Evolutionary conservation across 2,888 invertebrate genomes (phyloP).

Genomic region (Noctua fimbriata): DNA sequence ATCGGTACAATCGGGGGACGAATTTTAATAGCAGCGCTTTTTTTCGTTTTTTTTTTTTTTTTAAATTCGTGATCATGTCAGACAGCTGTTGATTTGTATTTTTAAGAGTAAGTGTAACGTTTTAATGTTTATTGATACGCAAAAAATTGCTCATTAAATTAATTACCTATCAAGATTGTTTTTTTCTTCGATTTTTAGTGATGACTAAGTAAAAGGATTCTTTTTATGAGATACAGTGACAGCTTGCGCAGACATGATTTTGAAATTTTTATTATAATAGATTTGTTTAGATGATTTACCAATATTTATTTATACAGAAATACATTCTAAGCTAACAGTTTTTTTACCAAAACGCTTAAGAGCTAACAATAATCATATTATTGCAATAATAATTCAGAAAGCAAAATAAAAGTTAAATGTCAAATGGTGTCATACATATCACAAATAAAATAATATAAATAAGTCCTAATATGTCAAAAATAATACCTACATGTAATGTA

Average conservation of each 20-base stretch:
- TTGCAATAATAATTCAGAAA: no score
- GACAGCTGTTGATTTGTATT: slow-evolving; percentile 76
- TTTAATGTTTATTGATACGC: neutral
- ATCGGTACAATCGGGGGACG: slow-evolving; percentile 82
- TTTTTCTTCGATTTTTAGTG: neutral
- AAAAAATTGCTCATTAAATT: neutral
- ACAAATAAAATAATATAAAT: no score
- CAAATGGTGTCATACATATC: no score
- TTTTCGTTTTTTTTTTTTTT: slow-evolving; percentile 73
- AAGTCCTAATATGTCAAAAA: no score
- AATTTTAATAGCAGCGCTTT: slow-evolving; percentile 77
- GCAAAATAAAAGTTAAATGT: no score
- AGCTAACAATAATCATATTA: no score
- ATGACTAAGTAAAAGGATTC: neutral
- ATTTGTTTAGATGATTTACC: neutral
- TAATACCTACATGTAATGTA: no score
- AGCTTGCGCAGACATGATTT: neutral
- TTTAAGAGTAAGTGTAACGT: slow-evolving; percentile 45
- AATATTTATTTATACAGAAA: no score
- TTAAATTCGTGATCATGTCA: slow-evolving; percentile 76
- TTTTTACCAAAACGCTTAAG: no score
- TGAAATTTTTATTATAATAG: neutral
- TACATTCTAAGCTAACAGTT: no score
- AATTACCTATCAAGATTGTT: neutral
- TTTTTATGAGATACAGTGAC: neutral